Evolutionary conservation across 1,140 invertebrate genomes (phyloP), one percentile per base, ranked within the genome.

Genomic region (Lordiphosa clarofinis): DNA sequence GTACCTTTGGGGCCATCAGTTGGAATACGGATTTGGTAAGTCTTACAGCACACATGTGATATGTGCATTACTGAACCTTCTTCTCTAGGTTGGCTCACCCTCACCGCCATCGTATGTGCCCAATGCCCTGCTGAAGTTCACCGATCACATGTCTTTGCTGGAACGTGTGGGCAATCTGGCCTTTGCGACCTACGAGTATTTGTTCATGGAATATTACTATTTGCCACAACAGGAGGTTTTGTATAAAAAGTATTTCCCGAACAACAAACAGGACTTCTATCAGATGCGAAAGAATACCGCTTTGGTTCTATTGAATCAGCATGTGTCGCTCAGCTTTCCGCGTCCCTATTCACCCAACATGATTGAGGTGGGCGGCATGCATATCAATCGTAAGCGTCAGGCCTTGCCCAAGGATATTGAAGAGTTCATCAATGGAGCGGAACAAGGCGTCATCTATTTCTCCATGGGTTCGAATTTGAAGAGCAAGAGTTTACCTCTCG

Each of bases 381-480:
- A 93, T 66, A 88, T 88, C 33, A 81, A 89, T 15, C 60, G 75
- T 0, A 70, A 65, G 7, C 52, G 84, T 8, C 73, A 89, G 21
- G 73, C 90, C 3, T 68, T 92, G 49, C 87, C 90, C 0, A 47
- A 56, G 36, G 88, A 92, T 50, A 87, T 92, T 0, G 82, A 92
- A 72, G 73, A 89, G 24, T 90, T 92, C 56, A 86, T 94, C 13
- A 91, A 93, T 58, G 88, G 89, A 8, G 90, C 92, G 0, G 71
- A 79, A 8, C 61, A 92, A 4, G 93, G 92, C 2, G 90, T 91
- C 5, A 87, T 94, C 9, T 93, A 92, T 46, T 91, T 94, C 40
- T 93, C 90, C 47, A 90, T 93, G 38, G 93, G 93, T 1, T 93
- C 93, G 0, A 92, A 93, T 73, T 61, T 93, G 0, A 90, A 90